phyloP scores from a whole-genome alignment of 2,113 vertebrate species.

The Pitta sordida region DNA sequence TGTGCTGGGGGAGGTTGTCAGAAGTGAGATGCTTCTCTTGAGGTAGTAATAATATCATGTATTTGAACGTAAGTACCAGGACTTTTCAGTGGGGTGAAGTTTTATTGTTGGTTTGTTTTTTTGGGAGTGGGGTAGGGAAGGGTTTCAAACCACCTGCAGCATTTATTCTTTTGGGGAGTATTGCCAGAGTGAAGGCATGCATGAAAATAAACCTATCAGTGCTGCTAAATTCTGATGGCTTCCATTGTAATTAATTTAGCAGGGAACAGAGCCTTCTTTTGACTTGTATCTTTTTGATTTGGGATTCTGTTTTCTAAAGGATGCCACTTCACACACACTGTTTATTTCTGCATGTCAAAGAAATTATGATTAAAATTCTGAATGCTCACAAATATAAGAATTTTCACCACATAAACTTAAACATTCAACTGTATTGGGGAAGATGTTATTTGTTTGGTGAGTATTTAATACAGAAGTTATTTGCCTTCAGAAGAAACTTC shows the following conservation, averaged over 20 bases:
- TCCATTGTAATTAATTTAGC: slow-evolving; percentile 64
- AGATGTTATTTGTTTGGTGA: not conserved
- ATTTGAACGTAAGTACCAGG: not conserved
- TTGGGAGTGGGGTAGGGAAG: not conserved
- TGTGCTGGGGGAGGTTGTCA: not conserved
- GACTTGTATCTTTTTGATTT: slow-evolving; percentile 14
- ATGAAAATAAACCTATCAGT: slow-evolving; percentile 61
- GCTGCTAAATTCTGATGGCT: slow-evolving; percentile 57
- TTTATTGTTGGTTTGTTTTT: not conserved
- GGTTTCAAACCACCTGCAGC: slow-evolving; percentile 14
- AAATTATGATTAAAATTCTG: slow-evolving; percentile 56
- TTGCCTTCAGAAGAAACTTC: slow-evolving; percentile 19
- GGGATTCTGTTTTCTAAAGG: slow-evolving; percentile 40
- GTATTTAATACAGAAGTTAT: not conserved
- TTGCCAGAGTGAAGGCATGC: slow-evolving; percentile 37
- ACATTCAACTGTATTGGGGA: not conserved
- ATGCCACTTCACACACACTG: slow-evolving; percentile 10
- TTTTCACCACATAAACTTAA: not conserved
- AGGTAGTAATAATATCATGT: not conserved
- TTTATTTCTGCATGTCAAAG: slow-evolving; percentile 64
- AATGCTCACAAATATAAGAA: slow-evolving; percentile 12
- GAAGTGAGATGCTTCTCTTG: not conserved
- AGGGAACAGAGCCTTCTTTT: slow-evolving; percentile 41
- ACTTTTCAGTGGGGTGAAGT: not conserved
- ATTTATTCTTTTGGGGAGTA: slow-evolving; percentile 26